Base-by-base conservation (phyloP, 2,888 invertebrate genomes). In the Camponotus fellah region DNA sequence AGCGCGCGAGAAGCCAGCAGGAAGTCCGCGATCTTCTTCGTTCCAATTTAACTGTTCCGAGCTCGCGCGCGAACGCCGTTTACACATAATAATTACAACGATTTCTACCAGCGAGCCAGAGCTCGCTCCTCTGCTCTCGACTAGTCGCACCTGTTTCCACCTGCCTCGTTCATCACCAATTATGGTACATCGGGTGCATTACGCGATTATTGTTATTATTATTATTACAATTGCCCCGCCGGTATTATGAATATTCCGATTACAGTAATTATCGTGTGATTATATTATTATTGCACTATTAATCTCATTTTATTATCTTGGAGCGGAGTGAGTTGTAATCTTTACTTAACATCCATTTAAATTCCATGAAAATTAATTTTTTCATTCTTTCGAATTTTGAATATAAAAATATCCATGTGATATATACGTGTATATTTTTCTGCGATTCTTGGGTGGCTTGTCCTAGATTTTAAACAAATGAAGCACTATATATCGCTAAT, bases 1-100 rank as follows among this genome's bases (percentile, higher is more conserved):
- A 86, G 82, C 69, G 66, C 43, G 71, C 79, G 71, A 66, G 76
- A 71, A 79, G 71, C 71, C 71, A 79, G 60, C 76, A 83, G 83
- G 84, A 79, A 79, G 79, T 79, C 79, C 79, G 79, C 46, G 79
- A 79, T 79, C 79, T 79, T 75, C 75, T 77, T 43, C 65, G 81
- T 81, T 81, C 81, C 75, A 81, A 65, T 81, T 81, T 79, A 79
- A 79, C 79, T 79, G 79, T 79, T 79, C 46, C 21, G 26, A 69
- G 69, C 60, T 69, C 79, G 79, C 79, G 79, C 79, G 79, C 79
- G 69, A 56, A 21, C 71, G 14, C 46, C 79, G 79, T 79, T 79
- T 79, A 79, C 79, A 79, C 79, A 79, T 79, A 79, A 79, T 79
- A 79, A 79, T 79, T 79, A 69, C 79, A 69, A 69, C 69, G 69